Base-by-base conservation (phyloP, 2,113 vertebrate genomes). In the Percina caprodes region DNA sequence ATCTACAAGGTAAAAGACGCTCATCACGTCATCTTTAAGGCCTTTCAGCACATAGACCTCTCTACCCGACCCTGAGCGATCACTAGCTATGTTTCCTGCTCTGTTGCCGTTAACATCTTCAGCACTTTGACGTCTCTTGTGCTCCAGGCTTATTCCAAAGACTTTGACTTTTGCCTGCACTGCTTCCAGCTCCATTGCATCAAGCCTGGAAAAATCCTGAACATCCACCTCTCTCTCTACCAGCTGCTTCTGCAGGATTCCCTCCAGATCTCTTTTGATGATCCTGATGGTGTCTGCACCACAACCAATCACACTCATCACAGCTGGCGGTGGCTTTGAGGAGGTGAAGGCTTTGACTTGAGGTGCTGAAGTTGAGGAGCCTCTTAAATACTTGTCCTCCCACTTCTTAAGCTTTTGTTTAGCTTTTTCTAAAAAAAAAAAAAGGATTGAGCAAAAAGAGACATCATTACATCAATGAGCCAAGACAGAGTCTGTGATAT, bases 1-100 rank as follows among this genome's bases (percentile, higher is more conserved):
- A 52, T 11, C 72, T 2, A 91, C 11, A 1, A 89, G 56, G 5
- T 85, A 82, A 16, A 3, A 39, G 48, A 91, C 70, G 15, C 81
- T 80, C 77, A 91, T 55, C 52, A 93, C 83, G 0, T 93, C 89
- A 35, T 92, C 91, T 49, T 79, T 90, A 1, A 93, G 73, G 54
- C 92, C 92, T 45, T 26, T 79, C 46, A 93, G 82, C 1, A 91
- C 35, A 0, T 78, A 89, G 5, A 78, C 23, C 0, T 80, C 69
- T n/a, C 26, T 35, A 12, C 26, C 61, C 58, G 83, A 74, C 26
- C 23, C 67, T 0, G 61, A n/a, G 3, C 4, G 45, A 14, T 14
- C 35, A 58, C 67, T 19, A 5, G 10, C 45, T 13, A 0, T 0
- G 16, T 48, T 68, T 70, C 56, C 61, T 9, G 55, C 21, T 0